These are phyloP conservation scores for Trichomycterus rosablanca DNA, from an alignment of 2,113 vertebrate species.

Conservation along the genomic window DNA sequence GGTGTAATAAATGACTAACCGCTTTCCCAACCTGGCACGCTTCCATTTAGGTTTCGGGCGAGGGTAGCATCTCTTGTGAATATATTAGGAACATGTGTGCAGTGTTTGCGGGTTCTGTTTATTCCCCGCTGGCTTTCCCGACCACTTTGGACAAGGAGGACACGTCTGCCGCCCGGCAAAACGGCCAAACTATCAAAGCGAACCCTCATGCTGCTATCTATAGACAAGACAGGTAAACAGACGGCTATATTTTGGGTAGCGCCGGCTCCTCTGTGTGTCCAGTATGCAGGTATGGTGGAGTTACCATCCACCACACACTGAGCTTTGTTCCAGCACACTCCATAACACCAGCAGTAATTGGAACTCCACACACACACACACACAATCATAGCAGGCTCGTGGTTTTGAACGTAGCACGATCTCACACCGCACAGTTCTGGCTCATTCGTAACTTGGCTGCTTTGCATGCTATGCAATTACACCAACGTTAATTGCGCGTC, in stretches of 20 bases:
- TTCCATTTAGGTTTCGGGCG: conserved; percentile 12
- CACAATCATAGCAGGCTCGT: background rate
- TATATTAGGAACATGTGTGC: conserved; percentile 30
- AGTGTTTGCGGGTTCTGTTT: conserved; percentile 15
- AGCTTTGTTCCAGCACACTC: conserved; percentile 17
- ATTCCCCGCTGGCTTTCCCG: background rate
- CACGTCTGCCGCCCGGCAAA: too few relatives aligned
- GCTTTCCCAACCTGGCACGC: background rate
- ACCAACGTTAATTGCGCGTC: background rate
- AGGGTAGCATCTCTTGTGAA: conserved; percentile 15
- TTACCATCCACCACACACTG: conserved; percentile 10
- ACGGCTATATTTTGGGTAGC: too few relatives aligned
- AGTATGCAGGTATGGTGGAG: background rate
- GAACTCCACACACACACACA: conserved; percentile 7
- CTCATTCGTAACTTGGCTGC: background rate
- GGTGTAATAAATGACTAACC: too few relatives aligned
- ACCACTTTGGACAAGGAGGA: conserved; percentile 1
- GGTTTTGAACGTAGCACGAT: background rate
- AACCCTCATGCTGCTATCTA: background rate
- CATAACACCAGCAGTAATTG: conserved; percentile 7
- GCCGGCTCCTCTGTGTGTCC: too few relatives aligned
- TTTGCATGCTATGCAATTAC: background rate
- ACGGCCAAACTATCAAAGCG: too few relatives aligned
- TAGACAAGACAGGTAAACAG: too few relatives aligned
- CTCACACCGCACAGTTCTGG: background rate